These are phyloP conservation scores for Channa argus DNA, from an alignment of 2,113 vertebrate genomes.

Conservation along the genomic window DNA sequence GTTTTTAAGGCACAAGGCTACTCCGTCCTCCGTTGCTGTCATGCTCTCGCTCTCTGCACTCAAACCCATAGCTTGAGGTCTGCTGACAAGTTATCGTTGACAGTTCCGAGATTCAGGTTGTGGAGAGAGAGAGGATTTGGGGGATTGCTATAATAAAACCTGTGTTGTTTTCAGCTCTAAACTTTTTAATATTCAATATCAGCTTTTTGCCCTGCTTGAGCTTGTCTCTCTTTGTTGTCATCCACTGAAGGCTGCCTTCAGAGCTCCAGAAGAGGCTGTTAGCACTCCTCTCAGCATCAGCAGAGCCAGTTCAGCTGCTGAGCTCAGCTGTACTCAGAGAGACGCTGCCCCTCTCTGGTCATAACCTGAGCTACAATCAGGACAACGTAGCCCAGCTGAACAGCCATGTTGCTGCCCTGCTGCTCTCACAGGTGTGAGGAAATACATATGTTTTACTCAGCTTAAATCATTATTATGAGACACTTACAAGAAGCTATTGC, in stretches of 20 bases:
- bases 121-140: no score
- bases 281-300: slow-evolving; percentile 60
- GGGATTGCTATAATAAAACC: no score
- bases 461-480: neutral
- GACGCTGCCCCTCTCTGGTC: slow-evolving; percentile 63
- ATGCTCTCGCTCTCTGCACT: no score
- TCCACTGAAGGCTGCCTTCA: slow-evolving; percentile 62
- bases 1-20: no score
- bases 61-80: no score
- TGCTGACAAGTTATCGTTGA: no score
- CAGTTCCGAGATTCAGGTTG: no score
- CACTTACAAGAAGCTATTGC: neutral
- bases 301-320: slow-evolving; percentile 77
- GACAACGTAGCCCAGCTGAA: slow-evolving; percentile 53
- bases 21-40: no score
- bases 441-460: neutral
- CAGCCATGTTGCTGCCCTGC: slow-evolving; percentile 61
- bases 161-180: no score
- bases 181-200: neutral
- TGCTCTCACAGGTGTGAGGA: slow-evolving; percentile 69
- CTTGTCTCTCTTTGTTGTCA: slow-evolving; percentile 5
- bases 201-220: no score
- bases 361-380: slow-evolving; percentile 59
- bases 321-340: slow-evolving; percentile 76
- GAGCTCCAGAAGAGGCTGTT: slow-evolving; percentile 71